Percentiles rank a stretch among this genome's conserved stretches.
Conservation (phyloP, 2,797 vertebrate species). For the Loris lydekkerianus region DNA sequence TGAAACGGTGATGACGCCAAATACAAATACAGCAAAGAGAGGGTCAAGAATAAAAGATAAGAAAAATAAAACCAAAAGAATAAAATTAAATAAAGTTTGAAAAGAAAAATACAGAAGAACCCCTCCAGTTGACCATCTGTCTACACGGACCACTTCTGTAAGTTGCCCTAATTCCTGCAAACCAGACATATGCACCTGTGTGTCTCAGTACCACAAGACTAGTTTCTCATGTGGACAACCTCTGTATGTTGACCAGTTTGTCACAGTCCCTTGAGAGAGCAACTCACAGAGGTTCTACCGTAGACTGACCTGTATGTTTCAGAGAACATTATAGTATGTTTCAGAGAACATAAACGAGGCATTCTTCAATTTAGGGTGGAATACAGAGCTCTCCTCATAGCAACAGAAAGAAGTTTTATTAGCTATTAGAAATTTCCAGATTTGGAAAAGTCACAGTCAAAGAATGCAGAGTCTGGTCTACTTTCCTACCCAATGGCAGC, state of each 20-base stretch:
- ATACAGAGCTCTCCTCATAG: neutral
- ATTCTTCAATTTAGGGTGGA: conserved; percentile 25
- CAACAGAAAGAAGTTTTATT: neutral
- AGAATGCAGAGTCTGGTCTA: neutral
- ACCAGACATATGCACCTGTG: no score
- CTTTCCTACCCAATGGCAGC: conserved; percentile 29
- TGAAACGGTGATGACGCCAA: neutral
- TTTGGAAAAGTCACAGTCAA: conserved; percentile 48
- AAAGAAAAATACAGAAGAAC: neutral
- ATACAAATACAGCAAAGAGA: neutral
- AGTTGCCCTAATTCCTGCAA: no score
- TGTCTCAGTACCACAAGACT: no score
- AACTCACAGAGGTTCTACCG: no score
- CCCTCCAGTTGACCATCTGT: no score
- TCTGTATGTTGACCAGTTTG: no score
- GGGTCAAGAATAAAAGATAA: conserved; percentile 22
- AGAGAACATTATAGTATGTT: neutral
- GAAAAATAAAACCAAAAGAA: conserved; percentile 31
- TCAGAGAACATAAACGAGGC: neutral
- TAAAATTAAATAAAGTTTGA: neutral
- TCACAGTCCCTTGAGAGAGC: no score
- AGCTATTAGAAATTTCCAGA: neutral
- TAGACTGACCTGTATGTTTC: neutral
- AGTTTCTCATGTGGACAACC: no score
- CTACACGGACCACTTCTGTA: no score